Conservation (phyloP, 2,888 invertebrate genomes). For the Rotaria macrura region DNA sequence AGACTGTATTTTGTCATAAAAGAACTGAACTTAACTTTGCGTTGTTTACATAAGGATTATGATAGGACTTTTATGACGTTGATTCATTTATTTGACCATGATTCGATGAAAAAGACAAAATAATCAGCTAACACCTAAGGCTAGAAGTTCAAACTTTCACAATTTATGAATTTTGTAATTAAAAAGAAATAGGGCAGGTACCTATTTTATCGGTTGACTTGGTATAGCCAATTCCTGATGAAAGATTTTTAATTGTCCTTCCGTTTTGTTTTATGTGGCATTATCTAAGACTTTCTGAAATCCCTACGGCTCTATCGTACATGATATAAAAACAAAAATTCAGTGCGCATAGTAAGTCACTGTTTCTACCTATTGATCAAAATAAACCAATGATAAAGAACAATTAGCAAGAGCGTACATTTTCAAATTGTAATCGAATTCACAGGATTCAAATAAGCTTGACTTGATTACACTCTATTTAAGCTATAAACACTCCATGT, state of each 20-base stretch:
- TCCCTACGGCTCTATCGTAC: background rate
- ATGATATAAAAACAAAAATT: background rate
- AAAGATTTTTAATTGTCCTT: slow-evolving; percentile 19
- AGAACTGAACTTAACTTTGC: no score
- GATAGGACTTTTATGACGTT: slow-evolving; percentile 70
- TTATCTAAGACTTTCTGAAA: slow-evolving; percentile 22
- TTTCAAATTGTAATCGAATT: no score
- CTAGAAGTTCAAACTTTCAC: no score
- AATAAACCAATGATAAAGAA: no score
- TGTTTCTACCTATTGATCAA: background rate
- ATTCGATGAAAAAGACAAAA: slow-evolving; percentile 78
- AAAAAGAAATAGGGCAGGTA: background rate
- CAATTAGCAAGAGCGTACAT: no score
- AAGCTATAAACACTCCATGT: slow-evolving; percentile 26
- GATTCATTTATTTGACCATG: slow-evolving; percentile 74
- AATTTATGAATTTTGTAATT: background rate
- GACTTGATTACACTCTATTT: background rate
- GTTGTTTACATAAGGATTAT: slow-evolving; percentile 77
- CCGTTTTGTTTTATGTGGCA: background rate
- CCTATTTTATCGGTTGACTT: slow-evolving; percentile 23
- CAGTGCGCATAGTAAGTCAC: background rate
- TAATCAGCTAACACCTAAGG: slow-evolving; percentile 74
- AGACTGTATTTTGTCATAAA: no score
- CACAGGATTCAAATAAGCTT: no score
- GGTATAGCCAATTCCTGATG: slow-evolving; percentile 18